Evolutionary conservation across 2,888 invertebrate genomes (phyloP), one percentile per base, ranked within the genome.

Genomic region (Heteromurus nitidus): DNA sequence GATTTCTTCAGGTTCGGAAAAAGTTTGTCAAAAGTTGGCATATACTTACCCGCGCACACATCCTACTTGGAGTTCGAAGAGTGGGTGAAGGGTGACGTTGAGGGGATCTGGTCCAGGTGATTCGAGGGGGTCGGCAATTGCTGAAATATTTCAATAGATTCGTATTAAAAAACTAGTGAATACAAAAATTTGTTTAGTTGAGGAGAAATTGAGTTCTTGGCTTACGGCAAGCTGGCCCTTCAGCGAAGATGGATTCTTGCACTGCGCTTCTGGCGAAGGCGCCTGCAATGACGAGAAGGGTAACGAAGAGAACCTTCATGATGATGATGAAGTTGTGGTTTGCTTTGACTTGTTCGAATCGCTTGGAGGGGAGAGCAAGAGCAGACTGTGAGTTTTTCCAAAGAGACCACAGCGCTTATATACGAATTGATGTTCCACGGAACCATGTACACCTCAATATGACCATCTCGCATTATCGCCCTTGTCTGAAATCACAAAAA

Each of bases 201-300:
- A 20, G 18, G 31, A 31, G 18, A 31, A 18, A 5, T 64, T 28
- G 18, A 20, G n/a, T 7, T 64, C 31, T 28, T n/a, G 13, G 76
- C 82, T 82, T 64, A 82, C 82, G 82, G 26, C 82, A 76, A 1
- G 11, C 20, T 28, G 82, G 82, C 7, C 76, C 82, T n/a, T 69
- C 72, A 36, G 69, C 82, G 22, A 42, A 2, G 50, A 47, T n/a
- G 30, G 42, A 20, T 20, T 68, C 20, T 50, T 74, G 81, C 58
- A 70, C 81, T 60, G 75, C 75, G 50, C 47, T 68, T 36, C 74
- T 64, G 47, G 58, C 80, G 24, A 75, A 75, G 18, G 75, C 65
- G 53, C 82, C 70, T 68, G 81, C 81, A 70, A 82, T 76, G 11
- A 76, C 30, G 50, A 36, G 20, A 18, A 82, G 72, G 22, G 76